These are phyloP conservation scores for Lethenteron reissneri DNA, from an alignment of 2,113 vertebrate genomes.

Conservation along the genomic window DNA sequence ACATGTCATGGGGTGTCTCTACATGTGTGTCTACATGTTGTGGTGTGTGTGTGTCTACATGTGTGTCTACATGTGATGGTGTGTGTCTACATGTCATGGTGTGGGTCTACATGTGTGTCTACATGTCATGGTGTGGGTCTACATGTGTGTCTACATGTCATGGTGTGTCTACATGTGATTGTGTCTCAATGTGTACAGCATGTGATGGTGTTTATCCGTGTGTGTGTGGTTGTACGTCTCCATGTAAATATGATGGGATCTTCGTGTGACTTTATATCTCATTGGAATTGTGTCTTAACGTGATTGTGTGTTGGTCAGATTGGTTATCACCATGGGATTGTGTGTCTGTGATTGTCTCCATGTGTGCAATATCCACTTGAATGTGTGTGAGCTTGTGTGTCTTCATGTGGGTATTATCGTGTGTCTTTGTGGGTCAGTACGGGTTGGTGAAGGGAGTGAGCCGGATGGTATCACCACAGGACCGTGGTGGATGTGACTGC, in stretches of 20 bases:
- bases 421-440: background rate
- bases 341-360: background rate
- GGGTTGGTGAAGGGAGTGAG: background rate
- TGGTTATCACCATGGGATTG: background rate
- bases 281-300: background rate
- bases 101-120: no score
- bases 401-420: background rate
- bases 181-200: background rate
- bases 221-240: background rate
- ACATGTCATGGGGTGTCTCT: background rate
- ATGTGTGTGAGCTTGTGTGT: background rate
- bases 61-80: background rate
- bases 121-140: background rate
- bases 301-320: background rate
- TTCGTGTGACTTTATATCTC: background rate
- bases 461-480: background rate
- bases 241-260: background rate
- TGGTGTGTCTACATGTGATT: background rate
- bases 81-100: background rate
- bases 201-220: background rate
- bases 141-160: background rate
- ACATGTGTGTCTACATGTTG: background rate
- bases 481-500: background rate
- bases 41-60: background rate
- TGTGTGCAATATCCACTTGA: background rate